phyloP scores from a whole-genome alignment of 2,113 vertebrate species.

The Tylochromis polylepis region DNA sequence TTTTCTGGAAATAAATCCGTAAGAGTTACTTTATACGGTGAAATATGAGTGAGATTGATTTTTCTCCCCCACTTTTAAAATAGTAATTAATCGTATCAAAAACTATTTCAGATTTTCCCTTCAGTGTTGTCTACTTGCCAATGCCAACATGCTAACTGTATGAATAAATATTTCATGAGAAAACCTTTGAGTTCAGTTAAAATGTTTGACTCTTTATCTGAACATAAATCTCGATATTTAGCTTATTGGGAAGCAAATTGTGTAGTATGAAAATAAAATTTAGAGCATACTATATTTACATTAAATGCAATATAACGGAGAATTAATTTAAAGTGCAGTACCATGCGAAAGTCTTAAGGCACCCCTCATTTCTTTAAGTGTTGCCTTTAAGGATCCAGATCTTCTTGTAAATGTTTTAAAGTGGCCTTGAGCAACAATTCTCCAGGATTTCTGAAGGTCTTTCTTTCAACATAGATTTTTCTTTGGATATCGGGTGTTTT shows the following conservation, averaged over 20 bases:
- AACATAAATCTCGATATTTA: not conserved
- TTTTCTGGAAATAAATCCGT: not conserved
- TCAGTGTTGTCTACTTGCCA: accelerated
- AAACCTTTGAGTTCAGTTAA: too few species aligned
- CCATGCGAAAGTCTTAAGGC: accelerated
- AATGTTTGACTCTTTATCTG: too few species aligned
- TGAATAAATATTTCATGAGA: too few species aligned
- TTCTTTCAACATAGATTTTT: too few species aligned
- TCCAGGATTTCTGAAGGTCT: too few species aligned
- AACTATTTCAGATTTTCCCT: not conserved
- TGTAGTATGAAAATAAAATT: not conserved
- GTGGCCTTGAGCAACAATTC: not conserved
- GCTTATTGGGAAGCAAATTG: not conserved
- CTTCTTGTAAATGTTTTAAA: not conserved
- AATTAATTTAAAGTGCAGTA: not conserved
- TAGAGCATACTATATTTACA: not conserved
- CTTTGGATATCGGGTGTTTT: too few species aligned
- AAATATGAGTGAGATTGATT: not conserved
- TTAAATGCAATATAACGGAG: not conserved
- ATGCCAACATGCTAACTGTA: too few species aligned
- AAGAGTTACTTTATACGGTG: not conserved
- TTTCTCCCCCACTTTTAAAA: accelerated
- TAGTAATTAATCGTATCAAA: not conserved
- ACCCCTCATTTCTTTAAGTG: not conserved
- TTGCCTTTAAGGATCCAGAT: not conserved